Percentiles rank a stretch among this genome's conserved stretches.
Conservation (phyloP, 2,888 invertebrate genomes). For the Torymus tubicola region DNA sequence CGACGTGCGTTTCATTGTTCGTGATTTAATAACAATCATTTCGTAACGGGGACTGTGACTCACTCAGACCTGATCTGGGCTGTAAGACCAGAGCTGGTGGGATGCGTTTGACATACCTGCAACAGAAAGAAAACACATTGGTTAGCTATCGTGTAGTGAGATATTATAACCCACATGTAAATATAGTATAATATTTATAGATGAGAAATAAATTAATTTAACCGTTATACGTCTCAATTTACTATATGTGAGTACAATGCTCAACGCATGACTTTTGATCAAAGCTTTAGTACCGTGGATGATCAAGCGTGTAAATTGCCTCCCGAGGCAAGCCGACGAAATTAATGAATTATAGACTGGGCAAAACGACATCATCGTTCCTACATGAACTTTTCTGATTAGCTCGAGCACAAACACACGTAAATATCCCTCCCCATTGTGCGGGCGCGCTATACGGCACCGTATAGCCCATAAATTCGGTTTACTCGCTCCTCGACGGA, state of each 20-base stretch:
- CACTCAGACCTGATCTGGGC: not conserved
- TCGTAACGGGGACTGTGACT: slow-evolving; percentile 18
- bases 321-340: not conserved
- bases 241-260: too few relatives aligned
- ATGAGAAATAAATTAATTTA: too few relatives aligned
- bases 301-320: too few relatives aligned
- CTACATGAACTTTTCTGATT: slow-evolving; percentile 9
- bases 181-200: too few relatives aligned
- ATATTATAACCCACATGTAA: too few relatives aligned
- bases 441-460: not conserved
- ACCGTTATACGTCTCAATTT: too few relatives aligned
- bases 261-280: too few relatives aligned
- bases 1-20: slow-evolving; percentile 12
- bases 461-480: too few relatives aligned
- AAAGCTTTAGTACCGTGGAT: too few relatives aligned
- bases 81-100: not conserved
- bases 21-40: slow-evolving; percentile 26
- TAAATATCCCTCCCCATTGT: slow-evolving; percentile 17
- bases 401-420: slow-evolving; percentile 15
- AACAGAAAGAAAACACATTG: slow-evolving; percentile 57
- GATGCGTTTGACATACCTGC: slow-evolving; percentile 57
- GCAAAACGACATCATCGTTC: not conserved
- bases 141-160: slow-evolving; percentile 5
- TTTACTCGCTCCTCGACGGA: too few relatives aligned
- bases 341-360: not conserved